Conservation (phyloP, 92 coral and sea anemone species). For the Parazoanthus swiftii region DNA sequence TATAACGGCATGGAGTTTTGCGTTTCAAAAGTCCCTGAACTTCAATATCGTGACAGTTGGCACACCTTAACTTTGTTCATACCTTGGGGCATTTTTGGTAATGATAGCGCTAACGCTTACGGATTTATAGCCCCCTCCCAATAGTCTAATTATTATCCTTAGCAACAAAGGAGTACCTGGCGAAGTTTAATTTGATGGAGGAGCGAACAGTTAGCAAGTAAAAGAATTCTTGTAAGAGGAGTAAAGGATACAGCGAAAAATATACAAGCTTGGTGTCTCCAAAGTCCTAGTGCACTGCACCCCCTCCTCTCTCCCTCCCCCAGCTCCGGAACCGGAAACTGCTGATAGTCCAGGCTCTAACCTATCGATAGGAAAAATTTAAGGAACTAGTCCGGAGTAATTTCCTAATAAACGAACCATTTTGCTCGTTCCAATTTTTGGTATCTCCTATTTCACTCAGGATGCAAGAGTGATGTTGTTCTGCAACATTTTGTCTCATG, state of each 20-base stretch:
- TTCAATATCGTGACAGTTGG: too few relatives aligned
- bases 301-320: conserved; percentile 39
- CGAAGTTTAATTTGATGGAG: conserved; percentile 69
- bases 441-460: too few relatives aligned
- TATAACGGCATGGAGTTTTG: too few relatives aligned
- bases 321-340: conserved; percentile 72
- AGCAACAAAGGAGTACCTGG: conserved; percentile 85
- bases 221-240: background rate
- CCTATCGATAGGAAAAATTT: conserved; percentile 78
- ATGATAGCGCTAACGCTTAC: too few relatives aligned
- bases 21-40: too few relatives aligned
- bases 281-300: conserved; percentile 63
- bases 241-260: background rate
- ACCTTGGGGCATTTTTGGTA: too few relatives aligned
- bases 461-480: too few relatives aligned
- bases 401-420: too few relatives aligned
- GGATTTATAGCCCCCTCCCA: too few relatives aligned
- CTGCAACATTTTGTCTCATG: too few relatives aligned
- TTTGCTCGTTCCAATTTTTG: too few relatives aligned
- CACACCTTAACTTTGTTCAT: too few relatives aligned
- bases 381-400: conserved; percentile 45
- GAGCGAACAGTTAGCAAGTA: conserved; percentile 22
- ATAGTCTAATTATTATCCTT: conserved; percentile 61
- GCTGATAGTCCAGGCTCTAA: conserved; percentile 48
- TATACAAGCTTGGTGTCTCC: conserved; percentile 16